phyloP scores from a whole-genome alignment of 2,113 vertebrate species.

The Euleptes europaea region DNA sequence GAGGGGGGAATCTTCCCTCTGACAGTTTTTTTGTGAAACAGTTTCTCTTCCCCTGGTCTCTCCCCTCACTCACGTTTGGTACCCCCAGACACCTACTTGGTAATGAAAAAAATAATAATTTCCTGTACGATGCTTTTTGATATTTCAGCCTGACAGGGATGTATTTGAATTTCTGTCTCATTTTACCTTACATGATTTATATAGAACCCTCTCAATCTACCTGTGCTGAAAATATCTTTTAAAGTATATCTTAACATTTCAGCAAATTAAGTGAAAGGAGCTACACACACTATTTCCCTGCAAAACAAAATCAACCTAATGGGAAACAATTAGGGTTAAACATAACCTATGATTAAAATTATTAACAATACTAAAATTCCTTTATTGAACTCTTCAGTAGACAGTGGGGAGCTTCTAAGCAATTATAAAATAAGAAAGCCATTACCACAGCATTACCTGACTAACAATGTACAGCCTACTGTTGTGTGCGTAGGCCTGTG shows the following conservation, averaged over 20 bases:
- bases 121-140: neutral
- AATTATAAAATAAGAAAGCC: neutral
- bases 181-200: neutral
- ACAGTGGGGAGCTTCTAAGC: neutral
- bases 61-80: too few species aligned
- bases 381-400: neutral
- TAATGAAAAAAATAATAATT: too few species aligned
- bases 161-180: too few species aligned
- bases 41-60: too few species aligned
- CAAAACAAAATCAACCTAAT: neutral
- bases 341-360: constrained; percentile 18
- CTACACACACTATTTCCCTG: neutral
- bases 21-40: too few species aligned
- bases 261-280: constrained; percentile 17
- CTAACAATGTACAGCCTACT: neutral
- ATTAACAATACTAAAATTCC: neutral
- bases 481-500: neutral
- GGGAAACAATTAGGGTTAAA: neutral
- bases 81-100: neutral
- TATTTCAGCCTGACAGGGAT: too few species aligned
- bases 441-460: neutral
- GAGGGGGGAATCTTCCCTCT: too few species aligned
- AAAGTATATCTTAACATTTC: constrained; percentile 19
- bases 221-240: constrained; percentile 1
- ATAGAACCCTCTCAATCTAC: neutral